These are phyloP conservation scores for Chrysina gloriosa DNA, from an alignment of 2,888 invertebrate species.

Conservation along the genomic window DNA sequence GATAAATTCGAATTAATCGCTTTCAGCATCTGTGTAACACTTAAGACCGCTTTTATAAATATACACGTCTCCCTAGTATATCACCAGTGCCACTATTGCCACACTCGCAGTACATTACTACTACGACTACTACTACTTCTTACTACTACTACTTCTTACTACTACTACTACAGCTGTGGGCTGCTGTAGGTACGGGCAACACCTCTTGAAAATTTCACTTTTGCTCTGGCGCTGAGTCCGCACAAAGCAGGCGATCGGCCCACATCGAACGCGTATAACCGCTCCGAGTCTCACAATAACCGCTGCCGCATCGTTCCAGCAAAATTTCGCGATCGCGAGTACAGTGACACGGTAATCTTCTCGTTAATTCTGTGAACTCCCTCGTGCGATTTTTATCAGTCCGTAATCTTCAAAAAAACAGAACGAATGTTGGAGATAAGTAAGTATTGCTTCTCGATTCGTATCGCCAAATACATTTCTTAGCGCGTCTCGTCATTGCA, in stretches of 20 bases:
- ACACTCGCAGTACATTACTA: background rate
- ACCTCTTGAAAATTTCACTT: conserved; percentile 38
- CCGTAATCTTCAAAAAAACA: no score
- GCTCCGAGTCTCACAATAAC: conserved; percentile 9
- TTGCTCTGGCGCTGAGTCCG: conserved; percentile 32
- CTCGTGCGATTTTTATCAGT: no score
- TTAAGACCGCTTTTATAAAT: conserved; percentile 28
- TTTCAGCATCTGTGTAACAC: conserved; percentile 19
- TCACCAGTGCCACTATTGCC: conserved; percentile 15
- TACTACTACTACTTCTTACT: conserved; percentile 5
- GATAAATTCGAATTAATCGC: conserved; percentile 14
- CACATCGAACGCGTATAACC: conserved; percentile 22
- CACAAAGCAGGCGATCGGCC: conserved; percentile 28
- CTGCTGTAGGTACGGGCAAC: conserved; percentile 15
- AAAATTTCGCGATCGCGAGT: no score
- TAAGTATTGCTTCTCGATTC: no score
- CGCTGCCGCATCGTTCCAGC: background rate
- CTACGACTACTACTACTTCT: conserved; percentile 12
- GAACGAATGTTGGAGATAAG: no score
- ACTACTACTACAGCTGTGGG: conserved; percentile 16
- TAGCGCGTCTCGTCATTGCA: no score
- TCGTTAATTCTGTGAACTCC: no score
- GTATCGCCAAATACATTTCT: no score
- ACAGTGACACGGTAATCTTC: no score
- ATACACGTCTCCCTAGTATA: conserved; percentile 7